These are phyloP conservation scores for Mantis religiosa DNA, from an alignment of 2,888 invertebrate species.

Conservation along the genomic window DNA sequence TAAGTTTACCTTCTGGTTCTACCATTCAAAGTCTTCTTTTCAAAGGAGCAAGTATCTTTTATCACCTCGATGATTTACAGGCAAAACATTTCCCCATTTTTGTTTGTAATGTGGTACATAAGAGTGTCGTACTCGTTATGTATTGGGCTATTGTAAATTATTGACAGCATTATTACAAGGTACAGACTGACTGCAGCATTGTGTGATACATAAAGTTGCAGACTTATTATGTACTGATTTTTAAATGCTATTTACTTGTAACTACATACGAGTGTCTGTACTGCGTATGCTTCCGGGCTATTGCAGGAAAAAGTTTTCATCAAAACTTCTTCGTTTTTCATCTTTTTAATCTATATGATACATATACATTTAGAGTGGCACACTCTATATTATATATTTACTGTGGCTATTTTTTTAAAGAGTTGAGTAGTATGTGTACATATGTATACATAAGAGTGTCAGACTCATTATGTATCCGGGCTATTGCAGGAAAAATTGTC, in stretches of 20 bases:
- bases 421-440: constrained; percentile 18
- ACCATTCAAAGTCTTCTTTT: not conserved
- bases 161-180: constrained; percentile 2
- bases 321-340: not conserved
- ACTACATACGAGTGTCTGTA: constrained; percentile 11
- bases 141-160: constrained; percentile 26
- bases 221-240: constrained; percentile 25
- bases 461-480: constrained; percentile 29
- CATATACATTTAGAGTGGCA: constrained; percentile 26
- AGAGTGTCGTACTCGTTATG: constrained; percentile 21
- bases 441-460: constrained; percentile 24
- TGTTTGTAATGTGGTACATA: constrained; percentile 18
- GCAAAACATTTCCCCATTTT: constrained; percentile 8
- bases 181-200: constrained; percentile 7
- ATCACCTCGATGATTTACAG: not conserved
- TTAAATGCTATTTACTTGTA: not conserved
- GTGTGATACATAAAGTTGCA: constrained; percentile 26
- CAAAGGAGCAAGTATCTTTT: not conserved
- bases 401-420: constrained; percentile 23
- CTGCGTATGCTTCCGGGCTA: constrained; percentile 22
- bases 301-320: constrained; percentile 20
- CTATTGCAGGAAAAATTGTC: constrained; percentile 30
- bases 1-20: not conserved
- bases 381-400: constrained; percentile 26
- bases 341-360: not conserved